Percentiles rank a stretch among this genome's conserved stretches.
These are phyloP conservation scores for Trichosurus vulpecula DNA, from an alignment of 2,797 vertebrate genomes.

Conservation along the genomic window DNA sequence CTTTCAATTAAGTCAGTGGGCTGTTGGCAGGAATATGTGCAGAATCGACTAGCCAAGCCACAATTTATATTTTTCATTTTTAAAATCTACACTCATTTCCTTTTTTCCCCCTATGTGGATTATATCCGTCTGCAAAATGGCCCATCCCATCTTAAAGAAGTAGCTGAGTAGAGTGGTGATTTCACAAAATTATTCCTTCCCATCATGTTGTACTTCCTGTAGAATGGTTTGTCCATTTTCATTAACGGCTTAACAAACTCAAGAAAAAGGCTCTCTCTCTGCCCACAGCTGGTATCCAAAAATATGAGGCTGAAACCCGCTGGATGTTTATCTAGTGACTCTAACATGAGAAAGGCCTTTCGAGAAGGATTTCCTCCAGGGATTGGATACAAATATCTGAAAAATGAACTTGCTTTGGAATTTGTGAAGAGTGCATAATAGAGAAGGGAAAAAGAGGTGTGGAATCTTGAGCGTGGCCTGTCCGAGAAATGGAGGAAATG, in stretches of 20 bases:
- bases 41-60: neutral
- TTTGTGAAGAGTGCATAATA: conserved; percentile 68
- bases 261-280: neutral
- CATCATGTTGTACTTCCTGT: neutral
- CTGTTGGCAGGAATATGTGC: conserved; percentile 51
- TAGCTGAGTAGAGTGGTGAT: neutral
- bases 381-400: conserved; percentile 77
- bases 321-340: conserved; percentile 71
- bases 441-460: conserved; percentile 57
- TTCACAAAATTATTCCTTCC: neutral
- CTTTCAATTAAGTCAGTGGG: conserved; percentile 47
- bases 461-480: conserved; percentile 70
- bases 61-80: conserved; percentile 24
- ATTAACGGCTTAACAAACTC: neutral
- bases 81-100: conserved; percentile 51
- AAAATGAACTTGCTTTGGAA: conserved; percentile 78
- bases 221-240: neutral
- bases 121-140: neutral
- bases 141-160: neutral
- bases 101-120: conserved; percentile 21
- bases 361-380: conserved; percentile 78
- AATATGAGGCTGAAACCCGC: neutral
- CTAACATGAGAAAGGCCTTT: conserved; percentile 71
- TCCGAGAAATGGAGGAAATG: conserved; percentile 75
- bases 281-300: conserved; percentile 3